Evolutionary conservation across 2,888 invertebrate species (phyloP), one percentile per base, ranked within the genome.

Genomic region (Dysmachus trigonus): DNA sequence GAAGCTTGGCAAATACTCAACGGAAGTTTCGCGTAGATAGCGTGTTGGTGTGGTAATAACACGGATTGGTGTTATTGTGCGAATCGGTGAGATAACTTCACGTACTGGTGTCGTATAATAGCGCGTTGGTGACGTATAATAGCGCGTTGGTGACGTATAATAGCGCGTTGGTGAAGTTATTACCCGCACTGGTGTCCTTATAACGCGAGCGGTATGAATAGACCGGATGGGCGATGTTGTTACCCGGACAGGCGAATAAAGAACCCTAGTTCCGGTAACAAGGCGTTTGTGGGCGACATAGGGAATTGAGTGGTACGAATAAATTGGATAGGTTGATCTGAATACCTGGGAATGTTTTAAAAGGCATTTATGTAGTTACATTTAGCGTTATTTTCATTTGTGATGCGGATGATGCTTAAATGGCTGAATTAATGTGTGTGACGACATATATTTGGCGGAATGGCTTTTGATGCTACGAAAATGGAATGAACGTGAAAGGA

Each of bases 291-390:
- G 87, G 76, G 88, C 87, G 71, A 88, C 85, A 88, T 88, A 88
- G 87, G 92, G 91, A 88, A 89, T 88, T 88, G 91, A 89, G 88
- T 90, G 90, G 87, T 90, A 89, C 87, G 92, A 91, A 89, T 91
- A 92, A 88, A 92, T 91, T 85, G 92, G 92, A 87, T 91, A 92
- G 88, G 91, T 90, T 89, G 91, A 88, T 90, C 90, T 91, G 90
- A 91, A 91, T 87, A 91, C 91, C 91, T 91, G 38, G 22, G 18
- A 38, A 62, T 62, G 41, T 77, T 27, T 77, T 76, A 18, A 51
- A 47, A 79, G 10, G 18, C 72, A 41, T 51, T 84, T 84, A 4
- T 47, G 47, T 51, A n/a, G 74, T 74, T 35, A 22, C 51, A 71
- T 62, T 35, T 35, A 2, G n/a, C 7, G 22, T 18, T 51, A 51